Conservation (phyloP, 2,113 vertebrate species). For the Lucifuga dentata region DNA sequence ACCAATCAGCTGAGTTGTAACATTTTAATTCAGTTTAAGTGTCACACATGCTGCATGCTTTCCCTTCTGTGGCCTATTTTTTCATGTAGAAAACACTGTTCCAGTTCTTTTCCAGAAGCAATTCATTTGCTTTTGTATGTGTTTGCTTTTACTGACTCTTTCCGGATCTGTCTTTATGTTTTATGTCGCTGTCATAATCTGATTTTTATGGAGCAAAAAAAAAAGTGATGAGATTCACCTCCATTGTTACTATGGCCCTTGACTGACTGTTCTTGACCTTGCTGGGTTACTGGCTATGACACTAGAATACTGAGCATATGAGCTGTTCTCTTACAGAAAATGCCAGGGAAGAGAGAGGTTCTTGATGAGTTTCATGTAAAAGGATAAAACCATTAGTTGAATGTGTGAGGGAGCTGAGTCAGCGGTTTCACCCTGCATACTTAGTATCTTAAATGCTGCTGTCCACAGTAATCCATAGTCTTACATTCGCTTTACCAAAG, state of each 20-base stretch:
- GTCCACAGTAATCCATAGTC: conserved; percentile 33
- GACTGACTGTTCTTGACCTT: conserved; percentile 27
- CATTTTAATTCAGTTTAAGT: conserved; percentile 26
- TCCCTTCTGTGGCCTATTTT: background rate
- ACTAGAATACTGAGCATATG: conserved; percentile 11
- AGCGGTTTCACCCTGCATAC: background rate
- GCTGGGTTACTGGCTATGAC: conserved; percentile 3
- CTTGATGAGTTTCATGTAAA: background rate
- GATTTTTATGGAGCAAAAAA: conserved; percentile 30
- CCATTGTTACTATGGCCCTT: conserved; percentile 37
- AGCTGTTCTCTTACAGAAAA: background rate
- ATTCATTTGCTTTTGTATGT: conserved; percentile 9
- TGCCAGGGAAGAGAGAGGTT: background rate
- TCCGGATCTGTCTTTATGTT: conserved; percentile 8
- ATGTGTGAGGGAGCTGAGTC: background rate
- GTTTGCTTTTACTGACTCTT: conserved; percentile 19
- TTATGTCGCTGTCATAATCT: conserved; percentile 18
- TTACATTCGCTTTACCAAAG: conserved; percentile 16
- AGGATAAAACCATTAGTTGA: background rate
- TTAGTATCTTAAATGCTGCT: conserved; percentile 8
- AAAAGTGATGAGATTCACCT: conserved; percentile 30
- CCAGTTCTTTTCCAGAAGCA: conserved; percentile 1
- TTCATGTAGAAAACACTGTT: conserved; percentile 20
- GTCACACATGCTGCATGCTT: conserved; percentile 10
- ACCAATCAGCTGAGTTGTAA: conserved; percentile 17